Conservation (phyloP, 2,797 vertebrate species). For the Mastacembelus armatus region DNA sequence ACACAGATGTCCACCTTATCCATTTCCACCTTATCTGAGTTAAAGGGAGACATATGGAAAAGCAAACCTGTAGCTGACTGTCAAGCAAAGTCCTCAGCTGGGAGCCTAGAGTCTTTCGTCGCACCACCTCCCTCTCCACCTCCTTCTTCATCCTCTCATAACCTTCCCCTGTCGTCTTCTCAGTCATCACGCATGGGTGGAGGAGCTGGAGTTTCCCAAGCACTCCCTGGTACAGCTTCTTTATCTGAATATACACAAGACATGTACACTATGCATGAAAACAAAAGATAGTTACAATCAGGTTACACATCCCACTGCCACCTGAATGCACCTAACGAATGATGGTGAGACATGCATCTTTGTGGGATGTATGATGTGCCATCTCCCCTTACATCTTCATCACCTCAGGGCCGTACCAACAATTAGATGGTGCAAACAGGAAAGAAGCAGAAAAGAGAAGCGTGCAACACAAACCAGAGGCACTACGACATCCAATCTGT, state of each 20-base stretch:
- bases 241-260: slow-evolving; percentile 82
- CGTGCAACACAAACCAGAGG: slow-evolving; percentile 11
- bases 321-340: background rate
- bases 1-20: too few relatives aligned
- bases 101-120: slow-evolving; percentile 79
- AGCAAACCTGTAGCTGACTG: slow-evolving; percentile 79
- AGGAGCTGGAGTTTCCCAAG: slow-evolving; percentile 81
- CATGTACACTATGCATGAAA: slow-evolving; percentile 1
- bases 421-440: slow-evolving; percentile 46
- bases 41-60: too few relatives aligned
- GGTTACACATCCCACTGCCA: slow-evolving; percentile 22
- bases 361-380: slow-evolving; percentile 10
- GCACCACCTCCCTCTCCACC: slow-evolving; percentile 83
- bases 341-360: slow-evolving; percentile 16
- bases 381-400: slow-evolving; percentile 61
- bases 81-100: slow-evolving; percentile 80
- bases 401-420: slow-evolving; percentile 53
- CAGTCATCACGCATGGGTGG: slow-evolving; percentile 53
- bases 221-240: slow-evolving; percentile 83
- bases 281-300: slow-evolving; percentile 5
- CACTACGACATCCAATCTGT: slow-evolving; percentile 51
- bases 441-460: slow-evolving; percentile 4
- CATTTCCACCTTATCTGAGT: too few relatives aligned
- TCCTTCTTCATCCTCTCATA: slow-evolving; percentile 77
- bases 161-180: slow-evolving; percentile 59